phyloP scores from a whole-genome alignment of 2,888 invertebrate species.

The Melanostoma scalare region DNA sequence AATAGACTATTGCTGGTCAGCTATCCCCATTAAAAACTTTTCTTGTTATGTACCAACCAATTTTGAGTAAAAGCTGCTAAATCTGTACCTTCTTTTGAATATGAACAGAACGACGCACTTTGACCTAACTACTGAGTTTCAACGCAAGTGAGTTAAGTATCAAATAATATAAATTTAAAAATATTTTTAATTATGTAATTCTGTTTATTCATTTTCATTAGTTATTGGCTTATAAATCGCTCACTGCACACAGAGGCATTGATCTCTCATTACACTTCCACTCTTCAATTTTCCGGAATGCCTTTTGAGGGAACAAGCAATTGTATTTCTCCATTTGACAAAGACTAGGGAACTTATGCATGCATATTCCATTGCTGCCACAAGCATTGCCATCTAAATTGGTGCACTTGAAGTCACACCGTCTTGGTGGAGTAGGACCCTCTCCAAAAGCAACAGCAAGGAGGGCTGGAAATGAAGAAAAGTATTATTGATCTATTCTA shows the following conservation, averaged over 20 bases:
- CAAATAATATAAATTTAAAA: too few relatives aligned
- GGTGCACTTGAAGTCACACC: constrained; percentile 76
- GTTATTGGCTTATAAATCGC: constrained; percentile 9
- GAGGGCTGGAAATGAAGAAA: constrained; percentile 21
- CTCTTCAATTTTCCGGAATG: constrained; percentile 75
- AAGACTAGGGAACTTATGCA: constrained; percentile 75
- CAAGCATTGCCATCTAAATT: constrained; percentile 74
- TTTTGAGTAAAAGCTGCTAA: too few relatives aligned
- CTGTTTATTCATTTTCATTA: too few relatives aligned
- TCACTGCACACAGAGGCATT: constrained; percentile 26
- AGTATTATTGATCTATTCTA: not conserved
- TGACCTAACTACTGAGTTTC: too few relatives aligned
- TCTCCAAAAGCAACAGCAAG: constrained; percentile 30
- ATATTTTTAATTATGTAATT: too few relatives aligned
- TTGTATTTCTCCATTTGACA: constrained; percentile 77
- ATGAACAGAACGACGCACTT: too few relatives aligned
- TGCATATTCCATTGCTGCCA: constrained; percentile 77
- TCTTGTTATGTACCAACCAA: too few relatives aligned
- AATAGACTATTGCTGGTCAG: too few relatives aligned
- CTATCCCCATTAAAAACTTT: too few relatives aligned
- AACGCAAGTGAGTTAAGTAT: too few relatives aligned
- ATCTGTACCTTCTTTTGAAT: too few relatives aligned
- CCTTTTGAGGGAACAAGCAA: constrained; percentile 77
- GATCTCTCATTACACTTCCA: constrained; percentile 74
- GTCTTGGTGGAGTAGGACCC: constrained; percentile 26